Evolutionary conservation across 1,140 invertebrate genomes (phyloP), one percentile per base, ranked within the genome.

Genomic region (Temnothorax curvispinosus): DNA sequence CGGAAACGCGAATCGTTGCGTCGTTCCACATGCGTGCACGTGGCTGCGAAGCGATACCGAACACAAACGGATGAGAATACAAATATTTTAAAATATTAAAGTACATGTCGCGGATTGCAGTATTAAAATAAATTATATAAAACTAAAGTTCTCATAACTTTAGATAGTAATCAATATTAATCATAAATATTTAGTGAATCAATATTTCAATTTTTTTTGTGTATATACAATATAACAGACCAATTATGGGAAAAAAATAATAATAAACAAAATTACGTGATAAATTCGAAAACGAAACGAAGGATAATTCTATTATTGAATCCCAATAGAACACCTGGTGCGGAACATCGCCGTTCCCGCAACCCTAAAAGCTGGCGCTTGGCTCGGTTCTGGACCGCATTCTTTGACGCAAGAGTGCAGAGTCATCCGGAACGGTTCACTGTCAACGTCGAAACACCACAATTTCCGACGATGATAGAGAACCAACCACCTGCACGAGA

Each of bases 401-500:
- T 92, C 91, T 87, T 72, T 9, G 56, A 64, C 47, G 77, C 64
- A 82, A 76, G 85, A 91, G 52, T 89, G 91, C 86, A 88, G 41
- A 87, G 86, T 91, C 91, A 92, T 85, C 64, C 77, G 62, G 35
- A 81, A 62, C 81, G 89, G 71, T 78, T 90, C 81, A 86, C 89
- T 91, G 90, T 92, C 91, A 91, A 90, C 81, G 88, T 92, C 87
- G 78, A 69, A 87, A 84, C 85, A 86, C 80, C 67, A 38, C 64
- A 78, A 89, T 91, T 89, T 82, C 77, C 77, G 84, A 80, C 88
- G 82, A 76, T 75, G 52, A 27, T 84, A 84, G 69, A 86, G 60
- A 58, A 58, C 58, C 60, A 65, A 62, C 9, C 86, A 62, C 35
- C 52, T 52, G 84, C 44, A 21, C 44, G 35, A 60, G 41, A 56